Base-by-base conservation (phyloP, 2,113 vertebrate genomes). In the Periophthalmus modestus region DNA sequence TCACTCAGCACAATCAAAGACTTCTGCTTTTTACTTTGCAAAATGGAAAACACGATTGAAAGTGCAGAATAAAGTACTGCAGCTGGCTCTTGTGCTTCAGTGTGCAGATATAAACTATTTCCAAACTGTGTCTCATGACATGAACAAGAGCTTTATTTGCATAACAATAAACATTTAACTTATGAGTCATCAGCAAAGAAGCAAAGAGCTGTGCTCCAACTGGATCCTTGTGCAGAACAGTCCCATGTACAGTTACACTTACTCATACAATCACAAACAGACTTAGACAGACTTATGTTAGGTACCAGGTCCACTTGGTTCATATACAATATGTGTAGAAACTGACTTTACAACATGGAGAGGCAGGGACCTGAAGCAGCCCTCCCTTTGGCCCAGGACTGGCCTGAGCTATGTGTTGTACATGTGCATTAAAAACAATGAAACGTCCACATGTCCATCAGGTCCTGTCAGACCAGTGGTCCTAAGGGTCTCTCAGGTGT, bases 401-500 rank as follows among this genome's bases (percentile, higher is more conserved):
- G 28, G 18, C 52, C 52, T 11, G 19, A 21, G 19, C n/a, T 19
- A 52, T 5, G 48, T 19, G 16, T 18, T 16, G 48, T 1, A 50
- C 48, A 15, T 15, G 23, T 14, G 23, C 57, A 28, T 5, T 15
- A 28, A 5, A 58, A 28, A 28, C 23, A 59, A 4, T 4, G 21
- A 59, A 24, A 59, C 23, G 3, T 59, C 11, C 52, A 55, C n/a
- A 21, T 11, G n/a, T 55, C 52, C 7, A 21, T 55, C 19, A 21
- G 18, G 7, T n/a, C 14, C 48, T 6, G 5, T 52, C 48, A 47
- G 46, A 47, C 46, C 46, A 15, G 46, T 47, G 46, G 54, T 11
- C 54, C 54, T 1, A 12, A 19, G 54, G 1, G 28, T 28, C 28
- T 28, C 54, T 91, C 87, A 95, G 86, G 90, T 83, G 83, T 82